phyloP scores from a whole-genome alignment of 2,888 invertebrate genomes.

The Himalopsyche tibetana region DNA sequence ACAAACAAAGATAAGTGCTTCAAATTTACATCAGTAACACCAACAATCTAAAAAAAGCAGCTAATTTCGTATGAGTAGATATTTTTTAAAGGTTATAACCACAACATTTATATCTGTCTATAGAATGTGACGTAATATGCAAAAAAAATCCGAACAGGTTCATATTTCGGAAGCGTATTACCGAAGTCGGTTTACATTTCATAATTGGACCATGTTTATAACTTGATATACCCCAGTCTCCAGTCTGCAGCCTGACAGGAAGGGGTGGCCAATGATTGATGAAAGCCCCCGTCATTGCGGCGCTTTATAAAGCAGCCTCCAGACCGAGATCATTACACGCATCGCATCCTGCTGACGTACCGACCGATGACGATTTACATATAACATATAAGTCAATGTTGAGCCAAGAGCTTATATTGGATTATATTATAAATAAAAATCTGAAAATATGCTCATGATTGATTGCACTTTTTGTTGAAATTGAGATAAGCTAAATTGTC shows the following conservation, averaged over 20 bases:
- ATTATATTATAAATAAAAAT: neutral
- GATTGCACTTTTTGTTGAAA: too few species aligned
- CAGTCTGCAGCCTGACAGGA: conserved; percentile 52
- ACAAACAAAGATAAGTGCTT: too few species aligned
- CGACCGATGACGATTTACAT: conserved; percentile 35
- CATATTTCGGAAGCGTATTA: conserved; percentile 41
- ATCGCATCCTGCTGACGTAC: conserved; percentile 10
- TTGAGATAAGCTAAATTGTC: too few species aligned
- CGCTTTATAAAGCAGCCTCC: conserved; percentile 25
- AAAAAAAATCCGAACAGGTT: neutral
- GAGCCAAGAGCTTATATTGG: neutral
- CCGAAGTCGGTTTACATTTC: conserved; percentile 37
- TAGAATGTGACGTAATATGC: neutral
- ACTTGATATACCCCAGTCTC: conserved; percentile 43
- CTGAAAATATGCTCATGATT: neutral
- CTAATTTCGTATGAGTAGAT: neutral
- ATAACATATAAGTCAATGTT: conserved; percentile 17
- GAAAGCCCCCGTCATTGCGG: conserved; percentile 14
- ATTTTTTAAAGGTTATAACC: neutral
- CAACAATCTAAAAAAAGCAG: too few species aligned
- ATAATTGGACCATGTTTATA: conserved; percentile 43
- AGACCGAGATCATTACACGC: conserved; percentile 42
- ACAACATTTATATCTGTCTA: neutral
- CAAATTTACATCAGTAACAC: too few species aligned
- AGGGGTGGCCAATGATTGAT: conserved; percentile 55